Evolutionary conservation across 2,113 vertebrate genomes (phyloP).

Genomic region (Peromyscus polionotus): DNA sequence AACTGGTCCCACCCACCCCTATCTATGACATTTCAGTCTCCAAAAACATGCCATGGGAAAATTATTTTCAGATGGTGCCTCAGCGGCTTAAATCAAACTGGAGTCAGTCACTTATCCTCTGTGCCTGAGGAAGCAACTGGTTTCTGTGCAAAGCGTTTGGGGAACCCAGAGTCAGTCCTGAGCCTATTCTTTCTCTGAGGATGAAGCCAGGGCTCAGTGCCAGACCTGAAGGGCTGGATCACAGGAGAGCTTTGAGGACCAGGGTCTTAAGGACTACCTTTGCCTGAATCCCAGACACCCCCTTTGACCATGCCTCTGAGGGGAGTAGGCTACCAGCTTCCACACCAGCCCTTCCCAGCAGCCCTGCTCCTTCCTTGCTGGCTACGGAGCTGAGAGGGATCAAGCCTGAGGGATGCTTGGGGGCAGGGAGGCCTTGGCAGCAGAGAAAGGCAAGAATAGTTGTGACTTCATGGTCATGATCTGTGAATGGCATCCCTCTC

Average conservation of each 20-base stretch:
- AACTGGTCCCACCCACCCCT: background rate
- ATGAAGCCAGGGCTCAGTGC: background rate
- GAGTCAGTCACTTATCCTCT: background rate
- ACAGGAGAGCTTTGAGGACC: rapidly evolving
- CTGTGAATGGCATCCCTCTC: background rate
- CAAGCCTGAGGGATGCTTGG: background rate
- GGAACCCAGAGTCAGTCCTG: background rate
- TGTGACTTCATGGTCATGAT: rapidly evolving
- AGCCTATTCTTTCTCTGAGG: background rate
- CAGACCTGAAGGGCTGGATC: background rate
- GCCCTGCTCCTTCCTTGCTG: background rate
- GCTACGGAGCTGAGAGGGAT: background rate
- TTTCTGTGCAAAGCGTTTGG: background rate
- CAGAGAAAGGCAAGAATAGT: background rate
- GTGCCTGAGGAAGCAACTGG: too few relatives aligned
- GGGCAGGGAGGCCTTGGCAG: background rate
- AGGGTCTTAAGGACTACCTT: rapidly evolving
- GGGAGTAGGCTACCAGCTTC: background rate
- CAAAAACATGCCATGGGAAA: background rate
- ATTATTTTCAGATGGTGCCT: background rate
- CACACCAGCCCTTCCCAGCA: rapidly evolving
- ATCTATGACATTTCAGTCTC: background rate
- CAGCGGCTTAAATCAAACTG: background rate
- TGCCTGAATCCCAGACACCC: background rate
- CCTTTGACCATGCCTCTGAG: rapidly evolving